Evolutionary conservation across 1,140 invertebrate species (phyloP), one percentile per base, ranked within the genome.

Genomic region (Phocides pigmalion): DNA sequence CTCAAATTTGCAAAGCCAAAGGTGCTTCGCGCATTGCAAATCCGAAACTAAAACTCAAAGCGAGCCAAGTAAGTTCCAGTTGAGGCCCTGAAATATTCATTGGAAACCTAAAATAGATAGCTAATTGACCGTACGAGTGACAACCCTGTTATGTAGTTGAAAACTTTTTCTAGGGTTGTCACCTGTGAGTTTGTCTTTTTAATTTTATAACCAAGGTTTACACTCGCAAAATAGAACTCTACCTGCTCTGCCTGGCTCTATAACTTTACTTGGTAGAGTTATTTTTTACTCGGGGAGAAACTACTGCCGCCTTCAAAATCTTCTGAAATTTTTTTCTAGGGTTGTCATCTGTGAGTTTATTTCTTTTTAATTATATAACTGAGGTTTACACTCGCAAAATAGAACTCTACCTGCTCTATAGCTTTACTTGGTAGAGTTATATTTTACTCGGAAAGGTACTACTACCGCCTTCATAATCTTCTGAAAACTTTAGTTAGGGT

Each of bases 81-180:
- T 8, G 12, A 28, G 1, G 19, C n/a, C n/a, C 12, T 49, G 46
- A 49, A 49, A 49, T 28, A 49, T 49, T 49, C 20, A 25, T 14
- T 28, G 22, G 28, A 28, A 49, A 49, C 20, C 17, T 28, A 25
- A 25, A 49, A 49, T 49, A 49, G 20, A 12, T 49, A 0, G 8
- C 20, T 49, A 49, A 49, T 49, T 49, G 46, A 49, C 46, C 11
- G 11, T 15, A 22, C 20, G 46, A 49, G 19, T 49, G 46, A 49
- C 46, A 28, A 15, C 6, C 20, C 46, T 49, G 20, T 49, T 49
- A 14, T 42, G 15, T 42, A 42, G 16, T 9, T 42, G 16, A 5
- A 9, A 42, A 42, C 16, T 42, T 42, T 17, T 42, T 17, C 2
- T 22, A 64, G 62, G 62, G 62, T 20, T 64, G 50, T 47, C 62